Conservation (phyloP, 1,140 invertebrate genomes). For the Bombus soroeensis region DNA sequence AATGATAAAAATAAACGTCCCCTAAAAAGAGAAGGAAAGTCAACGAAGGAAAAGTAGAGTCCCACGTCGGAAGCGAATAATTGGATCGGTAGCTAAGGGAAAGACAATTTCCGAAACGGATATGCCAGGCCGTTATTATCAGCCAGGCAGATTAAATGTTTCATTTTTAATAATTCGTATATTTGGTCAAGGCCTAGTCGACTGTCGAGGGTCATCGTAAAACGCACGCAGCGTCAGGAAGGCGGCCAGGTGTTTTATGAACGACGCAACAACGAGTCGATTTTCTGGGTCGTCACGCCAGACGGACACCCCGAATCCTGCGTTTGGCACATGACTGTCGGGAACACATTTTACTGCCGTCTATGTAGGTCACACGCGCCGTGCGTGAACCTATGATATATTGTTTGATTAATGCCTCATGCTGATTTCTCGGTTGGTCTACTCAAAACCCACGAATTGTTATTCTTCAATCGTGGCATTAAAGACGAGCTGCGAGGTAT, state of each 20-base stretch:
- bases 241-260: slow-evolving; percentile 65
- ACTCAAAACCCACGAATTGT: not conserved
- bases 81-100: slow-evolving; percentile 15
- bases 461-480: not conserved
- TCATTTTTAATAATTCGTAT: slow-evolving; percentile 44
- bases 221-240: slow-evolving; percentile 29
- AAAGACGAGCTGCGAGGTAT: not conserved
- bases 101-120: slow-evolving; percentile 35
- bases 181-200: slow-evolving; percentile 52
- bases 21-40: not conserved
- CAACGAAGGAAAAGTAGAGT: not conserved
- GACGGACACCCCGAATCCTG: slow-evolving; percentile 66
- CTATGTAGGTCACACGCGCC: slow-evolving; percentile 50
- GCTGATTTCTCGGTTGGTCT: not conserved
- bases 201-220: slow-evolving; percentile 50
- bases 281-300: slow-evolving; percentile 71
- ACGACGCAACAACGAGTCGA: slow-evolving; percentile 49
- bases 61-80: slow-evolving; percentile 27
- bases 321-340: slow-evolving; percentile 63
- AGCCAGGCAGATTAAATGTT: slow-evolving; percentile 13
- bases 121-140: slow-evolving; percentile 18
- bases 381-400: slow-evolving; percentile 20
- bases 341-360: slow-evolving; percentile 50
- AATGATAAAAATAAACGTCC: not conserved
- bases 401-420: slow-evolving; percentile 3